A percentile compares a stretch with the other conserved stretches of the same genome.
Evolutionary conservation across 2,113 vertebrate species (phyloP).

Genomic region (Epinephelus cyanopodus): DNA sequence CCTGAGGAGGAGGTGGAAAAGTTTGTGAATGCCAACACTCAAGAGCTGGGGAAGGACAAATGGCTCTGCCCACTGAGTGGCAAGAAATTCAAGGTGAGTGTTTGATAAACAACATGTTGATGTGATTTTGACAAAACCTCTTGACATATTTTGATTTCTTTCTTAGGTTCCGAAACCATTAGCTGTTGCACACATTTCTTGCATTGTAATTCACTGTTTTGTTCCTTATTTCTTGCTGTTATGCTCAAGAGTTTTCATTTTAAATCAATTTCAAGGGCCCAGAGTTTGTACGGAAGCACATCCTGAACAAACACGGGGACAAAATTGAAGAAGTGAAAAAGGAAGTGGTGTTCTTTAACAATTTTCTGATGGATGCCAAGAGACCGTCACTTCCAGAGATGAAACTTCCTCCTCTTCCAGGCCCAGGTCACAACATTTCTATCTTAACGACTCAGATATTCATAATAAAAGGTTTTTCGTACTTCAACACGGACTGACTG

Average conservation of each 20-base stretch:
- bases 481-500: not conserved
- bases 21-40: constrained; percentile 93
- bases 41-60: constrained; percentile 96
- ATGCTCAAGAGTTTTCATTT: not conserved
- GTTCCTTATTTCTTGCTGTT: not conserved
- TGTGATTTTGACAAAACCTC: not conserved
- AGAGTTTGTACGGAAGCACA: constrained; percentile 95
- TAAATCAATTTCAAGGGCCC: constrained; percentile 85
- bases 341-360: constrained; percentile 93
- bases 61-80: constrained; percentile 96
- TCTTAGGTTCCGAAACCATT: not conserved
- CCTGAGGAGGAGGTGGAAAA: constrained; percentile 94
- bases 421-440: constrained; percentile 77
- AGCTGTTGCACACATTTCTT: not conserved
- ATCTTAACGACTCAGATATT: not conserved
- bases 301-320: constrained; percentile 93
- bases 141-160: not conserved
- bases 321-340: constrained; percentile 96
- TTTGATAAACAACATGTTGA: not conserved
- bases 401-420: constrained; percentile 89
- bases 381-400: constrained; percentile 91
- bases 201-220: not conserved
- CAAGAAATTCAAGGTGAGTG: constrained; percentile 93
- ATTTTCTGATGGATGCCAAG: constrained; percentile 93
- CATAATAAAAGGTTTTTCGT: not conserved